Base-by-base conservation (phyloP, 2,888 invertebrate genomes). In the Eupithecia dodoneata region DNA sequence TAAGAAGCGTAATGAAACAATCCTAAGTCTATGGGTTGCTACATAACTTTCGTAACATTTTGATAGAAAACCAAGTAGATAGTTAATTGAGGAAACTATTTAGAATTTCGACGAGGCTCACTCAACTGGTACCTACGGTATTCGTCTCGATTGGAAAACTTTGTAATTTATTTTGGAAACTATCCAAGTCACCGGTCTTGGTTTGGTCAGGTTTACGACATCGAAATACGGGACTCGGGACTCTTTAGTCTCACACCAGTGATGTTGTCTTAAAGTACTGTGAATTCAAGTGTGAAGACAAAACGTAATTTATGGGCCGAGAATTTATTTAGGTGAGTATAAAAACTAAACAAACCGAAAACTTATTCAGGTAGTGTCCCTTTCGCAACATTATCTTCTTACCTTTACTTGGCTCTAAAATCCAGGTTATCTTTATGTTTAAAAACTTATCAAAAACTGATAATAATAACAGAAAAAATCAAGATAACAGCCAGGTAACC, bases 101-200 rank as follows among this genome's bases (percentile, higher is more conserved):
- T 59, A 10, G 59, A 59, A 59, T 59, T 59, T 59, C 18, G 10
- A 59, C 18, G 4, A 59, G 10, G 3, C 10, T 30, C 4, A 59
- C 18, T 59, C 59, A 59, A 59, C 59, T 10, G 18, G 59, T 59
- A 10, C 59, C 59, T 30, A 59, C 59, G 10, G 59, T 59, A 71
- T 49, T 74, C 45, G 71, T 74, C 69, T 70, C 75, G 70, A 71
- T 73, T 67, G 55, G 15, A 49, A 71, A 75, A 67, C 77, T 75
- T 75, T 71, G 18, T 49, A 71, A 78, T 75, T 75, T 75, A 75
- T 73, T 13, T 63, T 72, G 41, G 73, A 76, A 45, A 4, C 63
- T 71, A 71, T 63, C 44, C 10, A 41, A 67, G 49, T 75, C 42
- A n/a, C 52, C 15, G 6, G 18, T 59, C 55, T 18, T 59, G 55